phyloP scores from a whole-genome alignment of 2,888 invertebrate species.

The Drosophila buzzatii region DNA sequence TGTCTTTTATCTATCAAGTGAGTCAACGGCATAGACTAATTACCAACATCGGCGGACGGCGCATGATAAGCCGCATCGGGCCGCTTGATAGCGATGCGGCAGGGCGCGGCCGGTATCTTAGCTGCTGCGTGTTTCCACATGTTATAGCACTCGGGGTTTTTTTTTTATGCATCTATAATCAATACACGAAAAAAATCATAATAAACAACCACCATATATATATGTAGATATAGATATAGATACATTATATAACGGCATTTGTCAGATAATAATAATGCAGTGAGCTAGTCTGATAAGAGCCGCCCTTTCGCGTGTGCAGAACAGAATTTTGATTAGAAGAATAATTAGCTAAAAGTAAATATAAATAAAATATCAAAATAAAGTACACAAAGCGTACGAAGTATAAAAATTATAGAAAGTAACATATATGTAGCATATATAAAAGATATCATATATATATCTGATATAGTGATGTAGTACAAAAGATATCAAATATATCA shows the following conservation, averaged over 20 bases:
- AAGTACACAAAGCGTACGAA: neutral
- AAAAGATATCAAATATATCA: neutral
- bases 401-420: neutral
- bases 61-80: conserved; percentile 30
- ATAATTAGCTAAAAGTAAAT: too few relatives aligned
- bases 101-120: conserved; percentile 12
- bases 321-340: neutral
- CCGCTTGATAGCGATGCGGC: neutral
- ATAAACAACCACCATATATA: neutral
- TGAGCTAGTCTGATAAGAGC: neutral
- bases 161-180: conserved; percentile 4
- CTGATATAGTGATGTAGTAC: neutral
- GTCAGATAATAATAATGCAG: neutral
- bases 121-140: conserved; percentile 7
- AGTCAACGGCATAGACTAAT: conserved; percentile 40
- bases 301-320: neutral
- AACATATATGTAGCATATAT: neutral
- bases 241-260: conserved; percentile 7
- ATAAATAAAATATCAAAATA: too few relatives aligned
- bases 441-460: neutral
- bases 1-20: conserved; percentile 34
- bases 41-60: conserved; percentile 9
- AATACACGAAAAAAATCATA: neutral
- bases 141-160: neutral
- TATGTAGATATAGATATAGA: neutral